Percentiles rank a stretch among this genome's conserved stretches.
These are phyloP conservation scores for Drosophila vallismaia DNA, from an alignment of 2,888 invertebrate genomes.

Conservation along the genomic window DNA sequence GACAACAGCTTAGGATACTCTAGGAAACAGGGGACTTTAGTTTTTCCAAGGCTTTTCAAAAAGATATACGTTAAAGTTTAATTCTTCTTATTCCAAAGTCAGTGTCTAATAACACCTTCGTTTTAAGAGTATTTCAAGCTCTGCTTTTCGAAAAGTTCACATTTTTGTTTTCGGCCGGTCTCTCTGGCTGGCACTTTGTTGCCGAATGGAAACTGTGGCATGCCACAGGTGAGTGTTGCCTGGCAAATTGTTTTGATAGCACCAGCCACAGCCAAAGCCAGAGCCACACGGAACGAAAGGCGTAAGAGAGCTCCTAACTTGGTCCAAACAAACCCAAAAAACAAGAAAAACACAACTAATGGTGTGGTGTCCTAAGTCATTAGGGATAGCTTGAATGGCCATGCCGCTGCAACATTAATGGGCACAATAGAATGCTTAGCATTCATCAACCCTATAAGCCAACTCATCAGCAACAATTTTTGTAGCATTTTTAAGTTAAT, in stretches of 20 bases:
- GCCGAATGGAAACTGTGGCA: conserved; percentile 44
- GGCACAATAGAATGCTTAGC: conserved; percentile 57
- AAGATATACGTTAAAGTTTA: too few relatives aligned
- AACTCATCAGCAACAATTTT: conserved; percentile 78
- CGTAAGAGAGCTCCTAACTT: conserved; percentile 19
- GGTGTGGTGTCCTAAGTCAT: conserved; percentile 45
- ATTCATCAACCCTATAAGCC: conserved; percentile 74
- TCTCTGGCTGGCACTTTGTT: conserved; percentile 35
- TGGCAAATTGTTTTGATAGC: conserved; percentile 54
- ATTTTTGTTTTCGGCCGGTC: conserved; percentile 18
- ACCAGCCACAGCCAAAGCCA: conserved; percentile 27
- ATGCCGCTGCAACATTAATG: conserved; percentile 62
- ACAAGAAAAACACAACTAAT: conserved; percentile 19
- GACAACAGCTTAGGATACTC: conserved; percentile 24
- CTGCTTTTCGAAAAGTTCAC: background rate
- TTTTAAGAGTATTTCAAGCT: background rate
- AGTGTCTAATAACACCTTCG: background rate
- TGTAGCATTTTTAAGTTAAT: conserved; percentile 82
- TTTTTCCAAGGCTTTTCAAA: background rate
- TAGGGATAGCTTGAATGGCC: conserved; percentile 38
- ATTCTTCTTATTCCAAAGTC: background rate
- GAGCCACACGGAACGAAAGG: conserved; percentile 5
- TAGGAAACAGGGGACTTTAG: background rate
- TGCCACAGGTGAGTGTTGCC: conserved; percentile 45
- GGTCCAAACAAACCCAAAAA: conserved; percentile 29